These are phyloP conservation scores for Rhinopomastus cyanomelas DNA, from an alignment of 2,113 vertebrate genomes.

Conservation along the genomic window DNA sequence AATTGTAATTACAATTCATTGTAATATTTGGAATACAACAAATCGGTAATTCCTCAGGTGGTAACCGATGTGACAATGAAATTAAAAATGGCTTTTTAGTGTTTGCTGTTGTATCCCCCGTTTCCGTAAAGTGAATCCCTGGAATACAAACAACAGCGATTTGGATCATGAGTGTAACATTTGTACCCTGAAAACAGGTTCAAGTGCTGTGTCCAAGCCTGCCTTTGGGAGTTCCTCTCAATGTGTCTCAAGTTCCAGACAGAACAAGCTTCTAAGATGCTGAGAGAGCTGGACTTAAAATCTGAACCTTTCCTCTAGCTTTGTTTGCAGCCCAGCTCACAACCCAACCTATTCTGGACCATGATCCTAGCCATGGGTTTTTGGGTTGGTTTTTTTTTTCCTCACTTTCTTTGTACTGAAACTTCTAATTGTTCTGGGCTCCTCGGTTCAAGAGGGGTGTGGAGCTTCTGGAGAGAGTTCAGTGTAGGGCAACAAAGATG, in stretches of 20 bases:
- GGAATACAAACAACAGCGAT: background rate
- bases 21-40: background rate
- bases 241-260: background rate
- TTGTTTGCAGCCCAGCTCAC: background rate
- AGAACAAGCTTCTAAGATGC: background rate
- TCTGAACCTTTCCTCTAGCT: background rate
- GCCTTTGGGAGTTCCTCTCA: background rate
- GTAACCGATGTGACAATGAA: background rate
- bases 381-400: background rate
- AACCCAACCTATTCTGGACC: background rate
- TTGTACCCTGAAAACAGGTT: background rate
- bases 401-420: background rate
- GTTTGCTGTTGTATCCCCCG: background rate
- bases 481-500: too few species aligned
- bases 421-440: constrained; percentile 18
- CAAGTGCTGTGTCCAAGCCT: background rate
- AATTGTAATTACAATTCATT: too few species aligned
- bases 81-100: background rate
- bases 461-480: too few species aligned
- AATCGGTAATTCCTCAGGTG: background rate
- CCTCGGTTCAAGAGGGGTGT: too few species aligned
- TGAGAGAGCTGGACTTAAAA: background rate
- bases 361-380: background rate
- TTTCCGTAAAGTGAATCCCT: background rate
- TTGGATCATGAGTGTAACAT: rapidly evolving